Percentiles rank a stretch among this genome's conserved stretches.
Conservation (phyloP, 1,140 invertebrate species). For the Lucilia cuprina region DNA sequence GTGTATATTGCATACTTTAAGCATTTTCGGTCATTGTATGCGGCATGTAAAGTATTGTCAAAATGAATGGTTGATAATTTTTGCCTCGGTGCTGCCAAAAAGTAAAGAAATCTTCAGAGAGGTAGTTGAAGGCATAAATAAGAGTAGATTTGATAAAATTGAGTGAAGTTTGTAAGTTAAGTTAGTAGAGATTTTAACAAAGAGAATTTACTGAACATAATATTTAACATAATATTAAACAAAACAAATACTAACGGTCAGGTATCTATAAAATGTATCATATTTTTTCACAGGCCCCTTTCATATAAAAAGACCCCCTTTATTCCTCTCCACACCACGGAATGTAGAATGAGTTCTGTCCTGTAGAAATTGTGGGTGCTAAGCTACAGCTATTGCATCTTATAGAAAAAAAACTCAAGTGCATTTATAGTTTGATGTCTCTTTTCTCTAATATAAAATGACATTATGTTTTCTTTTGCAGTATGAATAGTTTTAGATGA, state of each 20-base stretch:
- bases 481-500: conserved; percentile 25
- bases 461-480: neutral
- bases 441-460: conserved; percentile 13
- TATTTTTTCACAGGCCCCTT: too few species aligned
- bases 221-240: too few species aligned
- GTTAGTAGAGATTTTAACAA: too few species aligned
- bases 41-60: conserved; percentile 22
- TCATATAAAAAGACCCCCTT: neutral
- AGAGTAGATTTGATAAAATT: too few species aligned
- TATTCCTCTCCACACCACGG: neutral
- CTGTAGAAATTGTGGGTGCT: neutral
- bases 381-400: neutral
- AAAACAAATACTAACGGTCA: too few species aligned
- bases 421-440: neutral
- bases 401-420: neutral
- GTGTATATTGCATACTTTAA: neutral
- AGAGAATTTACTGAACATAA: too few species aligned
- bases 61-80: conserved; percentile 28
- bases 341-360: neutral
- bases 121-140: too few species aligned
- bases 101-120: neutral
- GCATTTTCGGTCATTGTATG: conserved; percentile 13
- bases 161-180: too few species aligned
- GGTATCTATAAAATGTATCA: too few species aligned
- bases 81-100: neutral